Evolutionary conservation across 2,797 vertebrate genomes (phyloP).

Genomic region (Zalophus californianus): DNA sequence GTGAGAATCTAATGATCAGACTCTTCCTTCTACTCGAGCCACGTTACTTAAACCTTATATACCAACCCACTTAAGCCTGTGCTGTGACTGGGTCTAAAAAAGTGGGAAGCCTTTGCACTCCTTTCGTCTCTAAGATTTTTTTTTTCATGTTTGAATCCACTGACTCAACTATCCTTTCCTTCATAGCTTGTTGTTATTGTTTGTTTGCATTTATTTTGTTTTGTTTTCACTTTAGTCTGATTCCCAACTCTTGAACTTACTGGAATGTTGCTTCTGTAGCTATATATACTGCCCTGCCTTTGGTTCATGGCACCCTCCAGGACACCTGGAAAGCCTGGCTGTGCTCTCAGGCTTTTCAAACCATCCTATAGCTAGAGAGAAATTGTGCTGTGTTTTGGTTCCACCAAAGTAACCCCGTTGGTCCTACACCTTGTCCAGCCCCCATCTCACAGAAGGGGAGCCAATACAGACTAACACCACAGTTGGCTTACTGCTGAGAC

Average conservation of each 20-base stretch:
- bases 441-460: not conserved
- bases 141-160: constrained; percentile 2
- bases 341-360: not conserved
- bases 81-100: not conserved
- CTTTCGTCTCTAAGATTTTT: constrained; percentile 17
- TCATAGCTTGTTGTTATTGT: not conserved
- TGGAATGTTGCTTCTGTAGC: not conserved
- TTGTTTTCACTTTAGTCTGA: not conserved
- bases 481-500: not conserved
- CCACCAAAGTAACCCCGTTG: not conserved
- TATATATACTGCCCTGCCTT: not conserved
- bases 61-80: not conserved
- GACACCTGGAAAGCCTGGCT: not conserved
- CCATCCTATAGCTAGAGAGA: not conserved
- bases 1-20: not conserved
- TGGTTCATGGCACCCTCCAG: not conserved
- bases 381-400: not conserved
- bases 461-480: not conserved
- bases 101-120: not conserved
- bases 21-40: not conserved
- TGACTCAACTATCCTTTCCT: not conserved
- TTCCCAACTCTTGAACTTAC: not conserved
- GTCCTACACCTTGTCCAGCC: not conserved
- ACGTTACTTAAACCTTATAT: not conserved
- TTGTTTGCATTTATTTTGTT: constrained; percentile 16